Conservation (phyloP, 1,140 invertebrate species). For the Planococcus citri region DNA sequence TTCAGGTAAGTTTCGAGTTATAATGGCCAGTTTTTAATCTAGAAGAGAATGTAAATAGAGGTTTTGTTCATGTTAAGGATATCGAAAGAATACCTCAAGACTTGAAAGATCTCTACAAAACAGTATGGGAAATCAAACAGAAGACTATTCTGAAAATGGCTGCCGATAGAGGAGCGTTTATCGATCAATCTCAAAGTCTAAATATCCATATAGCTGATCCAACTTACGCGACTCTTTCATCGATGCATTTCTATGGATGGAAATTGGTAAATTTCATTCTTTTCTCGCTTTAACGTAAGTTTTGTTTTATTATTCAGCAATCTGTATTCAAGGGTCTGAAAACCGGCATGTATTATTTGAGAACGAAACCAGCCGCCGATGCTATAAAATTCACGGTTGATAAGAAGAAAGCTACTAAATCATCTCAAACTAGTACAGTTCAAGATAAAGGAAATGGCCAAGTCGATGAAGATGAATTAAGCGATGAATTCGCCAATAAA, state of each 20-base stretch:
- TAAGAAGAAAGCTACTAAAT: conserved; percentile 56
- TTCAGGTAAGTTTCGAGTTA: conserved; percentile 41
- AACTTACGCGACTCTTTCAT: conserved; percentile 84
- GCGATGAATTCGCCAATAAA: conserved; percentile 44
- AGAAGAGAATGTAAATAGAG: not conserved
- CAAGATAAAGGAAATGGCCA: not conserved
- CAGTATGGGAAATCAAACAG: conserved; percentile 97
- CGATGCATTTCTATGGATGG: conserved; percentile 99
- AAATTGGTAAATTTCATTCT: conserved; percentile 50
- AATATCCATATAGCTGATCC: conserved; percentile 94
- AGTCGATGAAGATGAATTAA: conserved; percentile 33
- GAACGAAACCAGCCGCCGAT: conserved; percentile 90
- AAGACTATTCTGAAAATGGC: conserved; percentile 94
- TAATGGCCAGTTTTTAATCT: not conserved
- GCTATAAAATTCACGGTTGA: conserved; percentile 98
- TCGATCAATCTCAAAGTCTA: conserved; percentile 96
- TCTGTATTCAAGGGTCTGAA: conserved; percentile 66
- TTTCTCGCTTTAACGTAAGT: no score
- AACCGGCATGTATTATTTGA: conserved; percentile 98
- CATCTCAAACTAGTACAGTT: conserved; percentile 25
- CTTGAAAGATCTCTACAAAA: conserved; percentile 87
- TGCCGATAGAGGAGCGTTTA: conserved; percentile 92
- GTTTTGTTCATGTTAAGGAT: conserved; percentile 40
- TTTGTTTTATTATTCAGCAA: conserved; percentile 6
- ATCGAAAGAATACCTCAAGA: conserved; percentile 80